These are phyloP conservation scores for Thecophora atra DNA, from an alignment of 2,888 invertebrate species.

Conservation along the genomic window DNA sequence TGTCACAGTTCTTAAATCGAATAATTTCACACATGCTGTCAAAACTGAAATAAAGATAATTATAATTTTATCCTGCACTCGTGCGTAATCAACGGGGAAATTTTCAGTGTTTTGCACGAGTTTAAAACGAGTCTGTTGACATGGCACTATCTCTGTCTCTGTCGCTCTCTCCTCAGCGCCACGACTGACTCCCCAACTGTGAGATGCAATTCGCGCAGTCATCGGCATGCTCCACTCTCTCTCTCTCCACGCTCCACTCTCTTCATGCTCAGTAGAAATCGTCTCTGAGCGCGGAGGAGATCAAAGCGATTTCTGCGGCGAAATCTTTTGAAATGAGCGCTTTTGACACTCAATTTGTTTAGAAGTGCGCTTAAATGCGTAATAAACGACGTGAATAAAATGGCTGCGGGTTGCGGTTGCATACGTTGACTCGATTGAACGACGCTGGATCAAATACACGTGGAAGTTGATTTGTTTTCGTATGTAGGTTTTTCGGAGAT, in stretches of 20 bases:
- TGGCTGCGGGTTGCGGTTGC: too few relatives aligned
- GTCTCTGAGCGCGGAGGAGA: conserved; percentile 9
- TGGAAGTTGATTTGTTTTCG: conserved; percentile 38
- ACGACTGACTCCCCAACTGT: neutral
- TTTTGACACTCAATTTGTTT: conserved; percentile 62
- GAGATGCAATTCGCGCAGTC: neutral
- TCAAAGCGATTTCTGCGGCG: conserved; percentile 30
- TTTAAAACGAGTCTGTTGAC: too few relatives aligned
- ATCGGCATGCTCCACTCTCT: too few relatives aligned
- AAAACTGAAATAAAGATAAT: too few relatives aligned
- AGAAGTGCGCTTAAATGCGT: conserved; percentile 49
- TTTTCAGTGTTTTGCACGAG: too few relatives aligned
- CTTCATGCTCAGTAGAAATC: neutral
- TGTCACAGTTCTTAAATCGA: neutral
- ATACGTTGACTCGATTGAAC: too few relatives aligned
- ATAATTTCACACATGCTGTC: neutral
- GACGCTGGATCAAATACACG: too few relatives aligned
- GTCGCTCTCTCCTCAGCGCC: neutral
- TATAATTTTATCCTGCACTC: too few relatives aligned
- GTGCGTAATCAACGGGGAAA: too few relatives aligned
- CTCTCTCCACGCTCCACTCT: neutral
- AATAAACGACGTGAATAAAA: conserved; percentile 51
- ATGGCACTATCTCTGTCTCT: neutral
- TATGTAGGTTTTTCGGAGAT: conserved; percentile 33
- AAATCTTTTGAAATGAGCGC: conserved; percentile 59